A percentile compares a stretch with the other conserved stretches of the same genome.
Evolutionary conservation across 2,888 invertebrate species (phyloP).

Genomic region (Netelia inedita): DNA sequence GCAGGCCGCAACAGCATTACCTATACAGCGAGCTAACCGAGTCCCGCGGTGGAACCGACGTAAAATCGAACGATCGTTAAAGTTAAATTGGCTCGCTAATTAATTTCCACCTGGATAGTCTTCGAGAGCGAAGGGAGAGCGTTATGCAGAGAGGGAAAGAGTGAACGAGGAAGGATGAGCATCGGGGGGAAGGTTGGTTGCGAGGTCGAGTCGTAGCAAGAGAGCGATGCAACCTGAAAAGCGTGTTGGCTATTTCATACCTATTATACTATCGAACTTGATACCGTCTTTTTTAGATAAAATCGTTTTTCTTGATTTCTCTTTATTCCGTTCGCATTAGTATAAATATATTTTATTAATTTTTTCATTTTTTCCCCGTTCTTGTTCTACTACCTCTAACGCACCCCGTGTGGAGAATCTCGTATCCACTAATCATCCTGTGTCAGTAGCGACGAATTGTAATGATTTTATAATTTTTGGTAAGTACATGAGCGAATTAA

Average conservation of each 20-base stretch:
- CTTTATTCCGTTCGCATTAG: background rate
- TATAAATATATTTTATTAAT: too few species aligned
- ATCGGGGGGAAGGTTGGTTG: too few species aligned
- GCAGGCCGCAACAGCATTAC: constrained; percentile 37
- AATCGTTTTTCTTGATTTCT: background rate
- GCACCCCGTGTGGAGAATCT: too few species aligned
- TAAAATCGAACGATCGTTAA: constrained; percentile 79
- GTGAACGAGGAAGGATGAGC: background rate
- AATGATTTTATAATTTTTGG: background rate
- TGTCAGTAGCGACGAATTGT: too few species aligned
- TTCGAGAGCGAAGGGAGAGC: constrained; percentile 31
- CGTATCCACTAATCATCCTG: too few species aligned
- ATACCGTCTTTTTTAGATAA: background rate
- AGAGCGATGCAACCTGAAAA: constrained; percentile 12
- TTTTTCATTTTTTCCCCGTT: background rate
- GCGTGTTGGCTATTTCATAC: constrained; percentile 30
- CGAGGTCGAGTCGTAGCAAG: background rate
- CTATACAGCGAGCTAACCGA: constrained; percentile 43
- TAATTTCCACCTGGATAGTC: constrained; percentile 79
- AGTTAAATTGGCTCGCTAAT: constrained; percentile 83
- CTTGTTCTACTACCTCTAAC: background rate
- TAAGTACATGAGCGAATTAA: background rate
- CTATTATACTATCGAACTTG: constrained; percentile 17
- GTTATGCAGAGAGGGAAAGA: constrained; percentile 7
- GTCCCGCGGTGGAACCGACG: constrained; percentile 64